phyloP scores from a whole-genome alignment of 2,113 vertebrate genomes.

The Cranoglanis bouderius region DNA sequence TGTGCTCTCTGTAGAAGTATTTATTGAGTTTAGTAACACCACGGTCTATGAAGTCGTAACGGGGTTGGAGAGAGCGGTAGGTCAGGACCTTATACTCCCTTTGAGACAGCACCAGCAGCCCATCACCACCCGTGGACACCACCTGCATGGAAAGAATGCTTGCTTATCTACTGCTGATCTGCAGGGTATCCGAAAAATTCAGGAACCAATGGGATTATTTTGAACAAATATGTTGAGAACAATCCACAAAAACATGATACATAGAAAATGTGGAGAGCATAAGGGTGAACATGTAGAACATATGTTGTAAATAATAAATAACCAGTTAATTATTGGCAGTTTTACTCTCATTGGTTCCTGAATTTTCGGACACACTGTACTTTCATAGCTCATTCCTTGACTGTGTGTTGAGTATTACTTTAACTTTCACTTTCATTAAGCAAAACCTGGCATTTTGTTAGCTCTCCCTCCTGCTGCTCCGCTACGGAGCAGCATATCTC shows the following conservation, averaged over 20 bases:
- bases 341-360: not conserved
- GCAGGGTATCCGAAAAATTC: not conserved
- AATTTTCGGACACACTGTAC: slow-evolving; percentile 55
- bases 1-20: not conserved
- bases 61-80: slow-evolving; percentile 6
- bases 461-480: too few species aligned
- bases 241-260: not conserved
- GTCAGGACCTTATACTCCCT: not conserved
- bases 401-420: not conserved
- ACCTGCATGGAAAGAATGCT: not conserved
- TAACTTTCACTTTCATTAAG: too few species aligned
- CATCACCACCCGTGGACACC: slow-evolving; percentile 14
- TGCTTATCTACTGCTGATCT: not conserved
- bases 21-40: slow-evolving; percentile 21
- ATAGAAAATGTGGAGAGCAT: not conserved
- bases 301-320: too few species aligned
- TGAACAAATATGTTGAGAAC: not conserved
- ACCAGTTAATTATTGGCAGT: slow-evolving; percentile 17
- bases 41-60: not conserved
- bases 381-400: not conserved
- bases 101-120: slow-evolving; percentile 9
- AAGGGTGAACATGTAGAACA: not conserved
- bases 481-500: too few species aligned
- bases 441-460: not conserved
- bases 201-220: not conserved